Evolutionary conservation across 2,113 vertebrate genomes (phyloP), one percentile per base, ranked within the genome.

Genomic region (Neogobius melanostomus): DNA sequence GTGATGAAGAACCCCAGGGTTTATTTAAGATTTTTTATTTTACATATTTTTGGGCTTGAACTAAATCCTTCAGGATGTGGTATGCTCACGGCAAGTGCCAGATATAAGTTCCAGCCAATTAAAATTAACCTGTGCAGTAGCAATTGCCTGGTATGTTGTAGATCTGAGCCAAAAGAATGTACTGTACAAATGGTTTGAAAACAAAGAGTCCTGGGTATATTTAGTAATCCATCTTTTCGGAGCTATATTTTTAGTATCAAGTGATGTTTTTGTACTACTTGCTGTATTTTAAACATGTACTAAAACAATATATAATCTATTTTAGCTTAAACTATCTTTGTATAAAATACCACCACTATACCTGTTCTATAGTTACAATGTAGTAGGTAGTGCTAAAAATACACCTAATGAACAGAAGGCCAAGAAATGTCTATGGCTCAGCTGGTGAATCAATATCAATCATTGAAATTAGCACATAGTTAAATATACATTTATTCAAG

Each of bases 41-140:
- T 1, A 79, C 79, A 88, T 83, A 87, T 82, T 88, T 56, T 84
- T 52, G 56, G 79, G 69, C 74, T 75, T 80, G 71, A 69, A 80
- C 77, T 61, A 56, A 74, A 76, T 17, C 50, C 70, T 66, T 80
- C 51, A 61, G 71, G 76, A 77, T 71, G 60, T 67, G 74, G 47
- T 60, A 75, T 72, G 73, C 64, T 71, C 47, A 11, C 6, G 17
- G 46, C 57, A 49, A 50, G 66, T n/a, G 61, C 76, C 71, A 69
- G 67, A 52, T 44, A 16, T 43, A 74, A 65, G 52, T 52, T 36
- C 46, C 66, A 46, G 62, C 61, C 56, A 11, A 47, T 66, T 75
- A 56, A 66, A 45, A 69, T 49, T 36, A 69, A 64, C 48, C 6
- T 42, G 12, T 42, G n/a, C 47, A 69, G 16, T 60, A 47, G 62